These are phyloP conservation scores for Epizoanthus rinbou DNA, from an alignment of 92 coral and sea anemone genomes.

Conservation along the genomic window DNA sequence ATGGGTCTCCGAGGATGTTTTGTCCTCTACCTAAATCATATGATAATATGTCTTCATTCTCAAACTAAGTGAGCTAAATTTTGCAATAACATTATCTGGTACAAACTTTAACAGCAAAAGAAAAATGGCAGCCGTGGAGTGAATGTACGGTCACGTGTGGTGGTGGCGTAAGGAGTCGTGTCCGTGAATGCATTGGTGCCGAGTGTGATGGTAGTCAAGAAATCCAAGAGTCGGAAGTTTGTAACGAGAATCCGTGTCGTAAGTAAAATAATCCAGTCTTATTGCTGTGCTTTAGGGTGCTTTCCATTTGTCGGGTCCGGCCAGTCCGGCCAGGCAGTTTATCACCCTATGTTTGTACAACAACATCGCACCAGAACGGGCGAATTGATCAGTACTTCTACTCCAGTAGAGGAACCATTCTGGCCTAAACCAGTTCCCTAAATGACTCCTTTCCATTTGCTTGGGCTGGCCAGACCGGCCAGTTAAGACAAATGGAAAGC, in stretches of 20 bases:
- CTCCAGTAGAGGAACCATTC: too few relatives aligned
- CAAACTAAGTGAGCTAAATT: background rate
- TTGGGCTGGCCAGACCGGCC: too few relatives aligned
- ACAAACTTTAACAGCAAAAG: background rate
- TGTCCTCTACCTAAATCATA: too few relatives aligned
- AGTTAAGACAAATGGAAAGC: too few relatives aligned
- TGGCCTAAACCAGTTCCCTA: too few relatives aligned
- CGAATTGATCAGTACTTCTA: too few relatives aligned
- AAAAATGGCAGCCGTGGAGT: constrained; percentile 17
- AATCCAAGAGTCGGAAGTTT: constrained; percentile 1
- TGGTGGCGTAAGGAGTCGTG: constrained; percentile 20
- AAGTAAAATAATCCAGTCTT: background rate
- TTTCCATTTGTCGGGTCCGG: too few relatives aligned
- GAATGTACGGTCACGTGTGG: constrained; percentile 18
- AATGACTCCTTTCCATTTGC: too few relatives aligned
- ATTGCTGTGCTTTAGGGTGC: background rate
- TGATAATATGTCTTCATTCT: background rate
- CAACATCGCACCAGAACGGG: too few relatives aligned
- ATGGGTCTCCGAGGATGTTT: too few relatives aligned
- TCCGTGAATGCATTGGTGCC: background rate
- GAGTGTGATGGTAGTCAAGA: constrained; percentile 1
- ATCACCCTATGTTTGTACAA: too few relatives aligned
- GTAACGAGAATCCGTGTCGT: constrained; percentile 8
- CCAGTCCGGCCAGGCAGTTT: too few relatives aligned
- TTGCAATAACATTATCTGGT: background rate